These are phyloP conservation scores for Drosophila multiciliata DNA, from an alignment of 2,888 invertebrate genomes.

Conservation along the genomic window DNA sequence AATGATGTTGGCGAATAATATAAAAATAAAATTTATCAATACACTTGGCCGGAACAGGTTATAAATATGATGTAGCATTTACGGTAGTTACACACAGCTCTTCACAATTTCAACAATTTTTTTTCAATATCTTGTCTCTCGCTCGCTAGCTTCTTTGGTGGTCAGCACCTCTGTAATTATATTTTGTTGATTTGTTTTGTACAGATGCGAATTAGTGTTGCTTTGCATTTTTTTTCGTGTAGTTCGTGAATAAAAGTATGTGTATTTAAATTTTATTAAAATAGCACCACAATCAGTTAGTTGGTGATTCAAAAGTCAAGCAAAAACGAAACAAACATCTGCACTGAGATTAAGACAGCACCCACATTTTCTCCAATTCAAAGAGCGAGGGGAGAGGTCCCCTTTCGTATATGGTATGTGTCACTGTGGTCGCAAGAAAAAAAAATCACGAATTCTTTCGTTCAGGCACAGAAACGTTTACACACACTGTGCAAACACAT, in stretches of 20 bases:
- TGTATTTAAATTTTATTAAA: conserved; percentile 6
- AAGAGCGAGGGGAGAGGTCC: no score
- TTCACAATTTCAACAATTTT: conserved; percentile 34
- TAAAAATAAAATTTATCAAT: conserved; percentile 41
- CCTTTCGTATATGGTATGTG: conserved; percentile 52
- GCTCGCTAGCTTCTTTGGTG: conserved; percentile 23
- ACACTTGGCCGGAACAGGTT: conserved; percentile 62
- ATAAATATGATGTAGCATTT: conserved; percentile 40
- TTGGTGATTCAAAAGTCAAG: conserved; percentile 42
- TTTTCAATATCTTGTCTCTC: background rate
- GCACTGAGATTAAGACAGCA: conserved; percentile 48
- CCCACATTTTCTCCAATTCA: conserved; percentile 34
- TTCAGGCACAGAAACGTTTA: conserved; percentile 39
- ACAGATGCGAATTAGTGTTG: conserved; percentile 45
- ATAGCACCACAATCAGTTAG: conserved; percentile 46
- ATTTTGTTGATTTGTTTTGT: conserved; percentile 13
- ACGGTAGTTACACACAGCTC: conserved; percentile 5
- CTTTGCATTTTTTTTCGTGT: conserved; percentile 10
- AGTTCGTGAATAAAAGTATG: conserved; percentile 8
- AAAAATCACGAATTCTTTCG: conserved; percentile 67
- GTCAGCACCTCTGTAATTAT: conserved; percentile 18
- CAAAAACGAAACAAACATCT: conserved; percentile 58
- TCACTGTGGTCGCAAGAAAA: conserved; percentile 61
- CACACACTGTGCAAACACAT: conserved; percentile 21
- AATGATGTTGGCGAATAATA: conserved; percentile 62